These are phyloP conservation scores for Tetraneura akinire DNA, from an alignment of 1,140 invertebrate genomes.

Conservation along the genomic window DNA sequence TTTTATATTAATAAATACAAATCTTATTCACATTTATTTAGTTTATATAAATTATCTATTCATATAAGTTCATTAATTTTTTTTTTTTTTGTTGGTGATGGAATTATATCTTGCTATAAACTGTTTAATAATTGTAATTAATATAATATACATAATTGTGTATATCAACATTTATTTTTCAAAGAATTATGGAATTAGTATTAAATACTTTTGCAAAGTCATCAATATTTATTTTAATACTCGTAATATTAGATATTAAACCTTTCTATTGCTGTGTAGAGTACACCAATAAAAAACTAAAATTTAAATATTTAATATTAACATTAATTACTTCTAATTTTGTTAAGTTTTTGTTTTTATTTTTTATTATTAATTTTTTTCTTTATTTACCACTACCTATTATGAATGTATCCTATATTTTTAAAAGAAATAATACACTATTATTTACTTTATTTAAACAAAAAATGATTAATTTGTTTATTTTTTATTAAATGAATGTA, in stretches of 20 bases:
- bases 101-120: slow-evolving; percentile 1
- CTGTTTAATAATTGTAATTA: not conserved
- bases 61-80: not conserved
- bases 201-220: not conserved
- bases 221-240: not conserved
- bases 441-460: not conserved
- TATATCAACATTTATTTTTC: not conserved
- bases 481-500: no score
- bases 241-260: not conserved
- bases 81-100: slow-evolving; percentile 1
- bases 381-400: not conserved
- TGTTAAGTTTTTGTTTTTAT: slow-evolving; percentile 42
- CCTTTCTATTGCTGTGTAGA: not conserved
- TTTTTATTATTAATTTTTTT: no score
- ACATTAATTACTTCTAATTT: not conserved
- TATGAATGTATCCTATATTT: slow-evolving; percentile 8
- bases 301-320: not conserved
- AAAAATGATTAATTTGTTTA: not conserved
- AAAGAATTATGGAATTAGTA: not conserved
- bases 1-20: not conserved
- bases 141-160: not conserved
- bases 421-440: not conserved
- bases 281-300: not conserved
- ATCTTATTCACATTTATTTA: not conserved
- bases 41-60: not conserved